Base-by-base conservation (phyloP, 2,797 vertebrate genomes). In the Ctenopoma kingsleyae region DNA sequence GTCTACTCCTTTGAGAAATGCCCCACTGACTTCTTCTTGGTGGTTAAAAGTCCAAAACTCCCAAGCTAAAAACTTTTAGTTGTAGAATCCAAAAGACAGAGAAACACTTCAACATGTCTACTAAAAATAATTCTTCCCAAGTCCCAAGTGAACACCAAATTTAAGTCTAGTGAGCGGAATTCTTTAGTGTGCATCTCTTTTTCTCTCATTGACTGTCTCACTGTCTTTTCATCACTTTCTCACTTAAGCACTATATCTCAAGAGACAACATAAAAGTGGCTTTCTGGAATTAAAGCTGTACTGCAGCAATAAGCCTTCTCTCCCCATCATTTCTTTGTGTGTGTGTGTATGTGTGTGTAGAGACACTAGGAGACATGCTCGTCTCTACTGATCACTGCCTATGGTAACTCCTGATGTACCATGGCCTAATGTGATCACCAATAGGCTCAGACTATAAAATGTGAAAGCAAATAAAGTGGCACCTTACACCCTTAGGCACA, bases 191-290 rank as follows among this genome's bases (percentile, higher is more conserved):
- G 11, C 25, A 35, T 40, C 16, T 58, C 49, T 62, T 53, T 72
- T 55, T 36, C 23, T 81, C 25, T 67, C 40, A 55, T 17, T 69
- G 53, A 77, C 66, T 72, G 67, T 56, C 65, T 61, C 50, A 20
- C 32, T 55, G 59, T 62, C 8, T 71, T 61, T 80, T 10, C n/a
- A 16, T 77, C 48, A 25, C 1, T 75, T 65, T 73, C 6, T 59
- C 13, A 67, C 62, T 69, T 32, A 51, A 76, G 38, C 25, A 67
- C 1, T 3, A 10, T 1, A 41, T 50, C 72, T 66, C 63, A 3
- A 5, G 69, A 76, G 67, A 78, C 32, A 43, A 74, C 51, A 73
- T 79, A 41, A 83, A 82, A 80, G 63, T 44, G 63, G 40, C 52
- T 73, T 78, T 72, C 40, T 71, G 57, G 47, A 80, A 82, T 69